These are phyloP conservation scores for Drosophila repletoides DNA, from an alignment of 1,140 invertebrate genomes.

Conservation along the genomic window DNA sequence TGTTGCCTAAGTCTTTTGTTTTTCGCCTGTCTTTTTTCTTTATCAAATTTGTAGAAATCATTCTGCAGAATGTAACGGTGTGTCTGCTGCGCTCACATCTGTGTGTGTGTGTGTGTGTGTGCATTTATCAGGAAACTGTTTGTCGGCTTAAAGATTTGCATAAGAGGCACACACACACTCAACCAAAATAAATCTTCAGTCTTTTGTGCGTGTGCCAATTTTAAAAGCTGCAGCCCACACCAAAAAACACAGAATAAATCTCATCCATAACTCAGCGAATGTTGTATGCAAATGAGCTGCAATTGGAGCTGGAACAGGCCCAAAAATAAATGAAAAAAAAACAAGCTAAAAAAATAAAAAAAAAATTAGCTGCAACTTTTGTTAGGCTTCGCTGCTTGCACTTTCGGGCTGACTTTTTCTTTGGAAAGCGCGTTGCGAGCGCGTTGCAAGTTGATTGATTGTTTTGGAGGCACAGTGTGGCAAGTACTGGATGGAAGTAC, in stretches of 20 bases:
- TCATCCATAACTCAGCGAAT: slow-evolving; percentile 42
- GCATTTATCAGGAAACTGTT: slow-evolving; percentile 71
- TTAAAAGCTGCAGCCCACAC: slow-evolving; percentile 39
- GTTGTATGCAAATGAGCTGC: slow-evolving; percentile 45
- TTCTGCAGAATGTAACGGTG: slow-evolving; percentile 57
- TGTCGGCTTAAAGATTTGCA: slow-evolving; percentile 67
- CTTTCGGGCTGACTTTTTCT: slow-evolving; percentile 53
- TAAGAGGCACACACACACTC: slow-evolving; percentile 33
- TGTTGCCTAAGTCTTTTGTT: slow-evolving; percentile 73
- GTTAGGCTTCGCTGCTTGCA: slow-evolving; percentile 22
- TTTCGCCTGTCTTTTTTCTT: slow-evolving; percentile 13
- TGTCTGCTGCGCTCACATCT: not conserved
- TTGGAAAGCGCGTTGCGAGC: slow-evolving; percentile 72
- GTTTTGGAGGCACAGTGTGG: slow-evolving; percentile 30
- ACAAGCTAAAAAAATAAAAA: not conserved
- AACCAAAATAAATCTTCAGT: slow-evolving; percentile 33
- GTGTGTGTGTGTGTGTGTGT: slow-evolving; percentile 4
- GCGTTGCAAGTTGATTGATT: slow-evolving; percentile 65
- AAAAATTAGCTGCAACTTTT: slow-evolving; percentile 34
- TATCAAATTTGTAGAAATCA: slow-evolving; percentile 74
- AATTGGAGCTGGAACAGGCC: slow-evolving; percentile 21
- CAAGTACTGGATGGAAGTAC: slow-evolving; percentile 28
- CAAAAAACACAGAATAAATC: no score
- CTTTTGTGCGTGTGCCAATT: slow-evolving; percentile 75
- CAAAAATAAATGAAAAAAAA: not conserved